Base-by-base conservation (phyloP, 2,888 invertebrate genomes). In the Apodemia zela region DNA sequence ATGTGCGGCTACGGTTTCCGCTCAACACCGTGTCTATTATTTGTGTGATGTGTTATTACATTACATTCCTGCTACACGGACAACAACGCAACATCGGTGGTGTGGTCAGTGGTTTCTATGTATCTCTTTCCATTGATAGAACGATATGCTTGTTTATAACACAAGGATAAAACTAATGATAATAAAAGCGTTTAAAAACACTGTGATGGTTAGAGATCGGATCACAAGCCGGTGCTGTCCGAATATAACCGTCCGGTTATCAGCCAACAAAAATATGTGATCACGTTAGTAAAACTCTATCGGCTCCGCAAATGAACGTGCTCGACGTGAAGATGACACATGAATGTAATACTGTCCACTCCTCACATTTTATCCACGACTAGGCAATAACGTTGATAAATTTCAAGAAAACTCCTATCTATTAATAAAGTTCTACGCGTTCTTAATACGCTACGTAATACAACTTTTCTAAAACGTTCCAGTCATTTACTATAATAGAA, bases 331-430 rank as follows among this genome's bases (percentile, higher is more conserved):
- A 49, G 8, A 51, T 45, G 25, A 21, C 45, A 59, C 51, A 35
- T 35, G 63, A 68, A 65, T 65, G 72, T 83, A 85, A 87, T 85
- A 87, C 85, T 85, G 85, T 42, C 33, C 13, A 51, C 62, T 59
- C 45, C 60, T 21, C 65, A 65, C 62, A 64, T 66, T 66, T 79
- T 80, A 73, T 75, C 78, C 81, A 82, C 80, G 79, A 87, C 84
- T 82, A 85, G 78, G 76, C 81, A 82, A 81, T 82, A 89, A 89
- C 89, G 80, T 89, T 89, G 84, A 89, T 89, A 89, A 88, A 89
- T 89, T 90, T 90, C 86, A 54, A 85, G 89, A 89, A 87, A 85
- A 85, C 78, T 76, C 87, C 89, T 89, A 90, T 87, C 87, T 89
- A 87, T 82, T 75, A 61, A 67, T 69, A 71, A 69, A 66, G 66